These are phyloP conservation scores for Flexamia atlantica DNA, from an alignment of 2,888 invertebrate species.

Conservation along the genomic window DNA sequence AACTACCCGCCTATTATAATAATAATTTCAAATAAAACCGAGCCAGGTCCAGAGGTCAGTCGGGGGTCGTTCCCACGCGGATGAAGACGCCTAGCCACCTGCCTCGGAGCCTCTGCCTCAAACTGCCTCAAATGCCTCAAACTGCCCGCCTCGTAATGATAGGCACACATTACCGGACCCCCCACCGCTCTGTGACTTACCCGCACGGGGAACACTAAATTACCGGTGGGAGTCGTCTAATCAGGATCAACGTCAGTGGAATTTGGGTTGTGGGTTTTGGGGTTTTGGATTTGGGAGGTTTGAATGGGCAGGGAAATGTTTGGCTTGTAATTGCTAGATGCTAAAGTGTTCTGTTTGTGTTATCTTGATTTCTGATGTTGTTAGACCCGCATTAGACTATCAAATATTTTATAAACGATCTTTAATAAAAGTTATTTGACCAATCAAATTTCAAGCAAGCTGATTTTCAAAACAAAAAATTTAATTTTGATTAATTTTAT, in stretches of 20 bases:
- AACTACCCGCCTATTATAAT: constrained; percentile 62
- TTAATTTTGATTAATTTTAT: too few species aligned
- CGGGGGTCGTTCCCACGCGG: constrained; percentile 57
- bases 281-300: neutral
- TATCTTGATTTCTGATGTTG: too few species aligned
- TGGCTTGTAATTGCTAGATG: too few species aligned
- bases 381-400: too few species aligned
- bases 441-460: too few species aligned
- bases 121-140: neutral
- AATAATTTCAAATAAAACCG: constrained; percentile 64
- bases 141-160: constrained; percentile 57
- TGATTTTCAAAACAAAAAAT: too few species aligned
- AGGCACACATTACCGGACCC: constrained; percentile 26
- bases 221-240: neutral
- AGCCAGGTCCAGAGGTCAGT: constrained; percentile 59
- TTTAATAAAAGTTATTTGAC: too few species aligned
- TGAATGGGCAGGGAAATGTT: neutral
- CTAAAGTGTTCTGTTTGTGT: too few species aligned
- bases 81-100: constrained; percentile 46
- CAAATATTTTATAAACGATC: too few species aligned
- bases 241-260: neutral
- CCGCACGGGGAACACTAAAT: constrained; percentile 22
- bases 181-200: constrained; percentile 41
- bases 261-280: neutral
- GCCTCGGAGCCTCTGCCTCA: neutral